Percentiles rank a stretch among this genome's conserved stretches.
Conservation (phyloP, 2,797 vertebrate genomes). For the Poliocrania exsul region DNA sequence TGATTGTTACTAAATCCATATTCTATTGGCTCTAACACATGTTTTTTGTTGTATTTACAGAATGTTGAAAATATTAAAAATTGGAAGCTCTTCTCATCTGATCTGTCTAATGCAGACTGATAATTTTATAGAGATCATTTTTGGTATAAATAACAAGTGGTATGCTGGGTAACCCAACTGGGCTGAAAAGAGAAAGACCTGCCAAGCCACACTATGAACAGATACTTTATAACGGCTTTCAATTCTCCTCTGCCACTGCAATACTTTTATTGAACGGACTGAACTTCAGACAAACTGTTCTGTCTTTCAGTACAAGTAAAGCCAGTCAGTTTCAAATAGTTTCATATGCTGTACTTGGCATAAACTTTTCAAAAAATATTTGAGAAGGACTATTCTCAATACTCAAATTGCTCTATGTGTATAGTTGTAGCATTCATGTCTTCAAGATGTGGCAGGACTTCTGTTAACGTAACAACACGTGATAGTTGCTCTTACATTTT, state of each 20-base stretch:
- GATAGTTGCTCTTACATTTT: conserved; percentile 20
- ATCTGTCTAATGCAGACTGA: neutral
- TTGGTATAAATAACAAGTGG: neutral
- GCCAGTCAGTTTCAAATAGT: neutral
- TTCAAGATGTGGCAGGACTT: neutral
- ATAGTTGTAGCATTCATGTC: neutral
- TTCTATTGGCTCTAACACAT: neutral
- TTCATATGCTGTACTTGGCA: neutral
- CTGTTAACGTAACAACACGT: neutral
- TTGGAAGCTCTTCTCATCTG: neutral
- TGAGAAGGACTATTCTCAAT: neutral
- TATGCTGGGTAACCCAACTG: neutral
- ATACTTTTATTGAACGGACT: neutral
- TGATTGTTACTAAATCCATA: neutral
- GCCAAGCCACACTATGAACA: neutral
- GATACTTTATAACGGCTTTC: neutral
- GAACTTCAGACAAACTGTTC: neutral
- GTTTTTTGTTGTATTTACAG: neutral
- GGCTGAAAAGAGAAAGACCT: neutral
- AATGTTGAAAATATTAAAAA: neutral
- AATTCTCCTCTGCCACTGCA: neutral
- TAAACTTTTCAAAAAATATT: neutral
- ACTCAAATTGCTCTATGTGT: neutral
- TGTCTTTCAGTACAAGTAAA: neutral
- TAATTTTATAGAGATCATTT: neutral